phyloP scores from a whole-genome alignment of 2,113 vertebrate genomes.

The Psephotus haematonotus region DNA sequence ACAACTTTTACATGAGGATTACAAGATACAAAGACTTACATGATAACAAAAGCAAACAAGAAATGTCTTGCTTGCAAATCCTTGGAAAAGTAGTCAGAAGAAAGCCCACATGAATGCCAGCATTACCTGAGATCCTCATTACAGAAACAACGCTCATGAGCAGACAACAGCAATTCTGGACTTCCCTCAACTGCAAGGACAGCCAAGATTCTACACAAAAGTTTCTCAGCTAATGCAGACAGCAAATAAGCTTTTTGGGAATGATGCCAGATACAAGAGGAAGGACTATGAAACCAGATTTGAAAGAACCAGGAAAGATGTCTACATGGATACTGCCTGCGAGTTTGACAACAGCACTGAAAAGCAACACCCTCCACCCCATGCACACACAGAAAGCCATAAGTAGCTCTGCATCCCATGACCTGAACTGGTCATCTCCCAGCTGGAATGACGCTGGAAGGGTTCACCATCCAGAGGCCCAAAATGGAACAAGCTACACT shows the following conservation, averaged over 20 bases:
- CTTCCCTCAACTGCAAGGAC: neutral
- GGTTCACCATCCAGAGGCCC: rapidly evolving
- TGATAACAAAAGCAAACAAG: neutral
- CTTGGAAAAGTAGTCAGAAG: neutral
- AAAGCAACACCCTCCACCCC: neutral
- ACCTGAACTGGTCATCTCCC: neutral
- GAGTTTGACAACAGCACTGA: neutral
- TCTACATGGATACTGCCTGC: neutral
- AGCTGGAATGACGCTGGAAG: neutral
- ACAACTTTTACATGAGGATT: neutral
- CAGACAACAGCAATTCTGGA: neutral
- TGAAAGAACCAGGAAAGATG: neutral
- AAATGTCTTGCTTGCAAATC: neutral
- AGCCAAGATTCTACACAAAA: neutral
- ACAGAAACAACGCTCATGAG: neutral
- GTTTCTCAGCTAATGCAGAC: slow-evolving; percentile 4
- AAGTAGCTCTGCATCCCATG: neutral
- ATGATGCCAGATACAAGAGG: neutral
- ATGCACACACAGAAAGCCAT: neutral
- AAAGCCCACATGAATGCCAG: neutral
- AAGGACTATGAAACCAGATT: neutral
- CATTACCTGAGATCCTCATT: neutral
- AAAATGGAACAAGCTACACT: neutral
- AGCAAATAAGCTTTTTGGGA: slow-evolving; percentile 14
- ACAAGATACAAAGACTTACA: neutral